Percentiles rank a stretch among this genome's conserved stretches.
Evolutionary conservation across 2,113 vertebrate species (phyloP).

Genomic region (Plectropomus leopardus): DNA sequence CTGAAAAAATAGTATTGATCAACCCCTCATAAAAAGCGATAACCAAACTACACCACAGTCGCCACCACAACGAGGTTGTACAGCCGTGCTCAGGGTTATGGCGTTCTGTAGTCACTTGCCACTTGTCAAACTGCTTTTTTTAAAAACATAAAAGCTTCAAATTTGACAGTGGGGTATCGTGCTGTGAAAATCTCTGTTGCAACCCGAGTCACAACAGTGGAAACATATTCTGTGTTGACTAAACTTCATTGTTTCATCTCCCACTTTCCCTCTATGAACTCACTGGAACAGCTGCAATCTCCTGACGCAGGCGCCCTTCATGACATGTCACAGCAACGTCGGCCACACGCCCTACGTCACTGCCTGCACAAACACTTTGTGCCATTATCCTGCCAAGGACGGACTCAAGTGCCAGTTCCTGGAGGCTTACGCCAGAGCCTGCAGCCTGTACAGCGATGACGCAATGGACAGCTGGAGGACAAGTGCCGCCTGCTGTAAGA

Average conservation of each 20-base stretch:
- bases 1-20: no score
- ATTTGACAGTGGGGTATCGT: no score
- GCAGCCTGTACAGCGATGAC: neutral
- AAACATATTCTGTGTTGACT: neutral
- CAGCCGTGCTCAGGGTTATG: no score
- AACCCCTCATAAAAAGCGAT: no score
- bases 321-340: neutral
- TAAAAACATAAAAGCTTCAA: no score
- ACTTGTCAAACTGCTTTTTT: no score
- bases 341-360: neutral
- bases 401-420: constrained; percentile 1
- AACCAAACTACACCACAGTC: no score
- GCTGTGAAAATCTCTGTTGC: no score
- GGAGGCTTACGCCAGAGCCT: constrained; percentile 13
- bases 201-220: no score
- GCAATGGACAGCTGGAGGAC: neutral
- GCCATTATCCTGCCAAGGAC: neutral
- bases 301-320: neutral
- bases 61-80: no score
- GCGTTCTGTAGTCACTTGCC: no score
- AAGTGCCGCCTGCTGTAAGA: neutral
- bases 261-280: neutral
- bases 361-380: neutral
- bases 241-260: neutral
- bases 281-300: constrained; percentile 1